Evolutionary conservation across 2,888 invertebrate genomes (phyloP).

Genomic region (Drosophila kanekoi): DNA sequence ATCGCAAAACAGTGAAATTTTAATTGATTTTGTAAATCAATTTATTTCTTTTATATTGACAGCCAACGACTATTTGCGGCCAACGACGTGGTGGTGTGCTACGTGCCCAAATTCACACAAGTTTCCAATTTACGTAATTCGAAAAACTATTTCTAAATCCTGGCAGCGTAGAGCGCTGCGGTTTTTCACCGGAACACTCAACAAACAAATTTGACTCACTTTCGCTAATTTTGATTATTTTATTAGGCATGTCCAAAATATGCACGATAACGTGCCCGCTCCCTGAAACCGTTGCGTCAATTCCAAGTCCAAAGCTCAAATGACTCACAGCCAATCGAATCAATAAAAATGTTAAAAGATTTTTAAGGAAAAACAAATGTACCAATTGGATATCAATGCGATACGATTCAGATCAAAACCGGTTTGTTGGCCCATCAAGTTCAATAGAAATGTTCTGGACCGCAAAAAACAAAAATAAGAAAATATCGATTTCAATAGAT

Average conservation of each 20-base stretch:
- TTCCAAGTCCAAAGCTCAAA: slow-evolving; percentile 54
- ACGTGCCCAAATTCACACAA: slow-evolving; percentile 60
- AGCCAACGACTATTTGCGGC: slow-evolving; percentile 1
- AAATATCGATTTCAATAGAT: slow-evolving; percentile 75
- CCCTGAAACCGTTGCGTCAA: slow-evolving; percentile 44
- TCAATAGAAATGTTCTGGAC: slow-evolving; percentile 69
- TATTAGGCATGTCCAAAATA: slow-evolving; percentile 47
- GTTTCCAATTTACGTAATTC: slow-evolving; percentile 34
- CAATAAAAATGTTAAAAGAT: slow-evolving; percentile 76
- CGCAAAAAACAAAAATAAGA: slow-evolving; percentile 29
- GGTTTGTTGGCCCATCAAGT: slow-evolving; percentile 39
- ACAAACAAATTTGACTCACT: slow-evolving; percentile 48
- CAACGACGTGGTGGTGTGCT: slow-evolving; percentile 27
- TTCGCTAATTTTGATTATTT: slow-evolving; percentile 33
- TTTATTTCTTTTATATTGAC: neutral
- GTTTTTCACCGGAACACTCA: slow-evolving; percentile 28
- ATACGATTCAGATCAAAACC: slow-evolving; percentile 41
- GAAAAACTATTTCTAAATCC: slow-evolving; percentile 53
- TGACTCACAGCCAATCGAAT: slow-evolving; percentile 62
- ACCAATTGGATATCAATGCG: slow-evolving; percentile 33
- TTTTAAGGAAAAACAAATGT: slow-evolving; percentile 46
- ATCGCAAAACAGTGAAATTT: neutral
- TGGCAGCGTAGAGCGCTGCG: slow-evolving; percentile 41
- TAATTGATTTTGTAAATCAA: too few relatives aligned
- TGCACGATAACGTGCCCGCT: slow-evolving; percentile 44